phyloP scores from a whole-genome alignment of 1,140 invertebrate species.

The Zaprionus taronus region DNA sequence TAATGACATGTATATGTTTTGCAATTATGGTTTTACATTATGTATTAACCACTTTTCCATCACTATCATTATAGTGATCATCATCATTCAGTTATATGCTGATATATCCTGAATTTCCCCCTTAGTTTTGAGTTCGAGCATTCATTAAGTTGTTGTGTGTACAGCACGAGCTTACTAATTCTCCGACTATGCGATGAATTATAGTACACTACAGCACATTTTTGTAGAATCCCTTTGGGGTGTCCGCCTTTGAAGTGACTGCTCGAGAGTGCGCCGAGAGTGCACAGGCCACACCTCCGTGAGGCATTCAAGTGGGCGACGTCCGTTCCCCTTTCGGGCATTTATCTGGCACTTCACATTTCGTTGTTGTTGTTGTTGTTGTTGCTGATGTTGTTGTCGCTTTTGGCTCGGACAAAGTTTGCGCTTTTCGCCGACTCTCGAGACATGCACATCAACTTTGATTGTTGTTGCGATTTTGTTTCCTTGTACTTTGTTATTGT shows the following conservation, averaged over 20 bases:
- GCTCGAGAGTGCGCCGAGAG: background rate
- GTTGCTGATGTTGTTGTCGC: constrained; percentile 37
- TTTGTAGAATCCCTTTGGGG: constrained; percentile 15
- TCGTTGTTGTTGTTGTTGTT: constrained; percentile 59
- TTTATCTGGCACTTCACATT: constrained; percentile 67
- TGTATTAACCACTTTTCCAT: no score
- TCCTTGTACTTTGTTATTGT: constrained; percentile 14
- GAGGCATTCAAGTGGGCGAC: constrained; percentile 53
- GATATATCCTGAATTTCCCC: background rate
- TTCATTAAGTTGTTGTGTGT: background rate
- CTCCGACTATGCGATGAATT: background rate
- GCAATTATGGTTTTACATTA: no score
- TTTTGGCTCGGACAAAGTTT: constrained; percentile 46
- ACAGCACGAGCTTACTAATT: background rate
- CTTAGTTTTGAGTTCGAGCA: background rate
- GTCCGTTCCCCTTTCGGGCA: constrained; percentile 41
- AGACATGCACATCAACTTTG: constrained; percentile 66
- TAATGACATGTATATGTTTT: no score
- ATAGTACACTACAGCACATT: constrained; percentile 14
- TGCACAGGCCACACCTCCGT: constrained; percentile 46
- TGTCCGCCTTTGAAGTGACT: constrained; percentile 34
- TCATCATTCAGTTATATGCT: background rate
- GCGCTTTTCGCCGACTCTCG: constrained; percentile 63
- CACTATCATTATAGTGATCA: no score
- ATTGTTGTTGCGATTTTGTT: constrained; percentile 45